Percentiles rank a stretch among this genome's conserved stretches.
These are phyloP conservation scores for Catagonus wagneri DNA, from an alignment of 2,113 vertebrate genomes.

Conservation along the genomic window DNA sequence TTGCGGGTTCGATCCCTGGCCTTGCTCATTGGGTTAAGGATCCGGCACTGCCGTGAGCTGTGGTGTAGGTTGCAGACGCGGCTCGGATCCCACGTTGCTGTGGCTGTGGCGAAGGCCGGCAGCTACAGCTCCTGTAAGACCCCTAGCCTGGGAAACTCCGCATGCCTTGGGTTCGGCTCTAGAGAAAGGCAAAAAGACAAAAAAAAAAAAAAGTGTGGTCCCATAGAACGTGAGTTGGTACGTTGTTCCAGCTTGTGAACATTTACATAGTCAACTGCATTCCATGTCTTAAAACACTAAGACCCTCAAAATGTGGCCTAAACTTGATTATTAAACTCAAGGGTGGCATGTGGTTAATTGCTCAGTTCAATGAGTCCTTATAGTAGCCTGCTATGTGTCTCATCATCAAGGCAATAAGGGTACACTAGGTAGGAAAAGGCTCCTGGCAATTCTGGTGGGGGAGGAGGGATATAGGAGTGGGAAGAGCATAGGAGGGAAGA, in stretches of 20 bases:
- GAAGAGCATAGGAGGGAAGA: accelerated
- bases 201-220: too few relatives aligned
- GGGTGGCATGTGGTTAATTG: background rate
- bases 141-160: too few relatives aligned
- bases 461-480: accelerated
- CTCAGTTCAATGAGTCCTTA: background rate
- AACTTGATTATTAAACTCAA: background rate
- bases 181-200: too few relatives aligned
- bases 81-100: too few relatives aligned
- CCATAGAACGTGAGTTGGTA: background rate
- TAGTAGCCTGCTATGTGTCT: background rate
- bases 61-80: too few relatives aligned
- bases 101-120: too few relatives aligned
- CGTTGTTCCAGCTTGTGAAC: background rate
- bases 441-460: background rate
- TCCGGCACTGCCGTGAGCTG: too few relatives aligned
- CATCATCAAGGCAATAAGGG: accelerated
- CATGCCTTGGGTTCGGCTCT: too few relatives aligned
- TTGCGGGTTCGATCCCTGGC: too few relatives aligned
- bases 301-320: background rate
- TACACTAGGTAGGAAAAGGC: background rate
- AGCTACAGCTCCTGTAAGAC: too few relatives aligned
- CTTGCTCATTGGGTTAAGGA: too few relatives aligned
- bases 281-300: conserved; percentile 1
- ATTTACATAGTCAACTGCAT: background rate